Evolutionary conservation across 2,113 vertebrate genomes (phyloP).

Genomic region (Thalassarche chlororhynchos): DNA sequence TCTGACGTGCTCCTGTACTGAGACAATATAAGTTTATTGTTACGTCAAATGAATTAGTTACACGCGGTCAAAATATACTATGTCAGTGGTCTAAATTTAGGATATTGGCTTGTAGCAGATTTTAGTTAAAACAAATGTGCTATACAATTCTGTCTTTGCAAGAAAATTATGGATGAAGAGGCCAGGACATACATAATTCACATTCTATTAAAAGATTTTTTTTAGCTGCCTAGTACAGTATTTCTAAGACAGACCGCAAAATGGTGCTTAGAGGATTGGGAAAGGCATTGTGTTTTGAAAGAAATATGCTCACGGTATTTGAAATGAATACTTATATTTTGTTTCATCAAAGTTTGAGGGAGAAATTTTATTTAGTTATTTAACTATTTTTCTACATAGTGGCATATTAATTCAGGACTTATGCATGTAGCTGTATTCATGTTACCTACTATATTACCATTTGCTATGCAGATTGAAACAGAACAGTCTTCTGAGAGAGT

Average conservation of each 20-base stretch:
- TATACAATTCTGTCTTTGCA: neutral
- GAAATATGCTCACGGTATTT: neutral
- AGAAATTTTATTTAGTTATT: neutral
- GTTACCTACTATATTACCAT: neutral
- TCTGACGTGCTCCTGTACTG: neutral
- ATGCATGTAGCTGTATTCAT: neutral
- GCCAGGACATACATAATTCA: neutral
- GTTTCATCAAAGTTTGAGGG: neutral
- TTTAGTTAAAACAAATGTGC: neutral
- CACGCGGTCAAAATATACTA: neutral
- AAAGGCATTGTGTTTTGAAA: neutral
- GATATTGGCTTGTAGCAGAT: neutral
- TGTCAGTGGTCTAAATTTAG: slow-evolving; percentile 2
- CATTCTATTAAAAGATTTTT: neutral
- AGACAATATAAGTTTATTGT: neutral
- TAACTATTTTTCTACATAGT: neutral
- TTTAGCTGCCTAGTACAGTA: neutral
- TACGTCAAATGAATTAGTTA: neutral
- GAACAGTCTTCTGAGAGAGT: neutral
- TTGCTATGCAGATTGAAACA: accelerated
- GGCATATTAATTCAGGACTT: neutral
- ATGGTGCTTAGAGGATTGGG: neutral
- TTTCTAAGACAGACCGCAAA: neutral
- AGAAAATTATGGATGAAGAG: neutral
- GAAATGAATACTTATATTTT: neutral